Conservation (phyloP, 2,113 vertebrate genomes). For the Zeus faber region DNA sequence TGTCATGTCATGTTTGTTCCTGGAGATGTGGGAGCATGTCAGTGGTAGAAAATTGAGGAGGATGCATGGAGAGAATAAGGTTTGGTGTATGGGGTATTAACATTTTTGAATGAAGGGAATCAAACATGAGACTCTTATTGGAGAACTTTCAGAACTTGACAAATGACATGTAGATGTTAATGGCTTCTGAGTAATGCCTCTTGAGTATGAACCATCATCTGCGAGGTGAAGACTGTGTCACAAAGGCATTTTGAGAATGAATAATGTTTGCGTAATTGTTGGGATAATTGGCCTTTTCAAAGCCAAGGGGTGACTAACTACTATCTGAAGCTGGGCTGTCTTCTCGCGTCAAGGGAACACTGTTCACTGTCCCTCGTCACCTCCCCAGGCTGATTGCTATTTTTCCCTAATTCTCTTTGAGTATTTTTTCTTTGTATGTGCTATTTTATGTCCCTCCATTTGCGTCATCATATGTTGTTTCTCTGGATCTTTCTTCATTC, state of each 20-base stretch:
- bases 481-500: too few relatives aligned
- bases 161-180: constrained; percentile 9
- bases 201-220: constrained; percentile 3
- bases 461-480: background rate
- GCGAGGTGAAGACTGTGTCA: constrained; percentile 1
- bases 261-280: background rate
- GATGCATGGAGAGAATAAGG: too few relatives aligned
- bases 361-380: background rate
- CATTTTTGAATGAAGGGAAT: too few relatives aligned
- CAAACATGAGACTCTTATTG: too few relatives aligned
- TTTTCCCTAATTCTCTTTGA: background rate
- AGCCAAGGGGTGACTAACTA: constrained; percentile 7
- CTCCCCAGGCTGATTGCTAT: background rate
- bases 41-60: too few relatives aligned
- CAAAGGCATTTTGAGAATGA: constrained; percentile 10
- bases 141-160: too few relatives aligned
- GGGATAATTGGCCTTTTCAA: constrained; percentile 22
- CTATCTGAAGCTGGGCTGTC: background rate
- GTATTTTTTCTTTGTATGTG: background rate
- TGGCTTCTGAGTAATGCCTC: constrained; percentile 5
- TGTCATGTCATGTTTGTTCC: too few relatives aligned
- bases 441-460: background rate
- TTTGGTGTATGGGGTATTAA: too few relatives aligned
- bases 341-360: background rate
- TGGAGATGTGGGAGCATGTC: too few relatives aligned